Evolutionary conservation across 2,888 invertebrate species (phyloP).

Genomic region (Hypercompe scribonia): DNA sequence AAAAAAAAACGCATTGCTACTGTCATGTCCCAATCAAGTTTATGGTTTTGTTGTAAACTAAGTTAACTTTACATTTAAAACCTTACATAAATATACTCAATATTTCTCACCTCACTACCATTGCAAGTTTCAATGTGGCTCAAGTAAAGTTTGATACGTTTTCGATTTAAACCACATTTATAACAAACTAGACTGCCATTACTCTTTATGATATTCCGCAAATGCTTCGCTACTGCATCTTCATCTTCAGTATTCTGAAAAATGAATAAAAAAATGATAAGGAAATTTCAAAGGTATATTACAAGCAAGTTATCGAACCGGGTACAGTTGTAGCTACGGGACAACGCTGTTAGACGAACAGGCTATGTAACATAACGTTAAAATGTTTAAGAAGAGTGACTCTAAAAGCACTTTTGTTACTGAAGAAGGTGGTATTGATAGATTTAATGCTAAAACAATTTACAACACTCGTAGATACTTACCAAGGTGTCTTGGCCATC

Average conservation of each 20-base stretch:
- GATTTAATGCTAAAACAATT: not conserved
- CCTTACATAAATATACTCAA: not conserved
- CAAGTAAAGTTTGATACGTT: constrained; percentile 56
- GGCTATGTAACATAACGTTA: too few species aligned
- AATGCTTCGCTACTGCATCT: constrained; percentile 46
- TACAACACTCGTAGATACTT: constrained; percentile 21
- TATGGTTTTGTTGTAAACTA: too few species aligned
- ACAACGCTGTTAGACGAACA: too few species aligned
- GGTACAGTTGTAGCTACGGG: too few species aligned
- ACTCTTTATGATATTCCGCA: constrained; percentile 43
- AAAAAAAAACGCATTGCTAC: too few species aligned
- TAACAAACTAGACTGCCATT: constrained; percentile 52
- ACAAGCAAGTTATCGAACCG: too few species aligned
- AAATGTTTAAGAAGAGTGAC: too few species aligned
- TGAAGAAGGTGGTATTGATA: too few species aligned
- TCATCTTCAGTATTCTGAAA: constrained; percentile 56
- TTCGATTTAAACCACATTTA: constrained; percentile 58
- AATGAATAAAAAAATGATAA: constrained; percentile 9
- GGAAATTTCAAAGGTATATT: not conserved
- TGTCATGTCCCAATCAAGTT: too few species aligned
- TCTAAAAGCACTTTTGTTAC: too few species aligned
- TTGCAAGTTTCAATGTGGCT: constrained; percentile 57
- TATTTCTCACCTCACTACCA: constrained; percentile 35
- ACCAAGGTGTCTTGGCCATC: constrained; percentile 53
- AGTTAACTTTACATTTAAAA: not conserved